A percentile compares a stretch with the other conserved stretches of the same genome.
These are phyloP conservation scores for Mystacides longicornis DNA, from an alignment of 2,888 invertebrate genomes.

Conservation along the genomic window DNA sequence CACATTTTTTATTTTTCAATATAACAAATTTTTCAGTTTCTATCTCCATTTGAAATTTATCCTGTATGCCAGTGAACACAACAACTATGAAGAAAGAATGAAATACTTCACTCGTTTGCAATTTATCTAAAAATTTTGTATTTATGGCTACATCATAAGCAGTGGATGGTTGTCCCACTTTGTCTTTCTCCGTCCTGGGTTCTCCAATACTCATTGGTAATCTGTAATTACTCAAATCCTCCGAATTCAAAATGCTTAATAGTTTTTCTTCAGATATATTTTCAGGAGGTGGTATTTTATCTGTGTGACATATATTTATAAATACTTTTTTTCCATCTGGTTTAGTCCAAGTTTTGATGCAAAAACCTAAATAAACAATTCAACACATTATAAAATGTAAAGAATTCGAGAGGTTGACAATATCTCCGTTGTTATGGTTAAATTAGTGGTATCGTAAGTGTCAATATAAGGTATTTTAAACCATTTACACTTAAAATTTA, in stretches of 20 bases:
- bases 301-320: slow-evolving; percentile 77
- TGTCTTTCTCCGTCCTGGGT: slow-evolving; percentile 69
- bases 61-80: slow-evolving; percentile 68
- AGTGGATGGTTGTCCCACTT: slow-evolving; percentile 62
- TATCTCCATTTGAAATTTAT: slow-evolving; percentile 69
- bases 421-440: neutral
- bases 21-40: slow-evolving; percentile 58
- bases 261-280: slow-evolving; percentile 67
- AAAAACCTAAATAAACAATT: slow-evolving; percentile 53
- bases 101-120: slow-evolving; percentile 62
- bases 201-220: slow-evolving; percentile 90
- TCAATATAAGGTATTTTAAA: too few species aligned
- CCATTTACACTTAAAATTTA: too few species aligned
- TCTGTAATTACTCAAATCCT: slow-evolving; percentile 63
- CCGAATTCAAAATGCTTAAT: slow-evolving; percentile 57
- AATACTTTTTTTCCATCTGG: slow-evolving; percentile 68
- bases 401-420: neutral
- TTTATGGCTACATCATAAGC: slow-evolving; percentile 82
- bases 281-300: slow-evolving; percentile 64
- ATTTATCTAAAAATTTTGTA: slow-evolving; percentile 67
- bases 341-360: slow-evolving; percentile 65
- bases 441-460: neutral
- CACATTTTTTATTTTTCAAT: slow-evolving; percentile 64
- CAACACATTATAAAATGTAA: slow-evolving; percentile 1
- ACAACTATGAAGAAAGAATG: slow-evolving; percentile 73